phyloP scores from a whole-genome alignment of 2,888 invertebrate species.

The Myopa tessellatipennis region DNA sequence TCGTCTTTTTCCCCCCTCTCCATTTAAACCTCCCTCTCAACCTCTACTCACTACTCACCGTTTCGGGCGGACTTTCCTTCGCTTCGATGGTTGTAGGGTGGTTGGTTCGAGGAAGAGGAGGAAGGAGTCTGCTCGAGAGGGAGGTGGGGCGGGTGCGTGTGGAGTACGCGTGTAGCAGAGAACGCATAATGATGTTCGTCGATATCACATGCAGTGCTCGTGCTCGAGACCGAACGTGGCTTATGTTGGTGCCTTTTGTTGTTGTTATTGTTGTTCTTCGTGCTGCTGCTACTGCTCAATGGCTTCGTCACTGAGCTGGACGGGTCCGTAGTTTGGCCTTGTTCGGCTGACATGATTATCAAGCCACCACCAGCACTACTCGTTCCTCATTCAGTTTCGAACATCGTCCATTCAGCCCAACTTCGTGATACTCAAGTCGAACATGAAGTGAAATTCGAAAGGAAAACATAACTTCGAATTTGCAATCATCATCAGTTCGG shows the following conservation, averaged over 20 bases:
- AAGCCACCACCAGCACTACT: background rate
- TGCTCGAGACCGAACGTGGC: no score
- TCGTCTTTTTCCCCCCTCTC: background rate
- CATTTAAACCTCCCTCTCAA: no score
- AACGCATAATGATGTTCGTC: background rate
- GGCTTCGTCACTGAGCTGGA: background rate
- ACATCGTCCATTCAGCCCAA: background rate
- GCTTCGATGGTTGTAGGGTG: background rate
- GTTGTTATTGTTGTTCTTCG: no score
- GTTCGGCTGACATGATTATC: conserved; percentile 26
- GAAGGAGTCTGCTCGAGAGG: background rate
- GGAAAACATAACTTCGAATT: background rate
- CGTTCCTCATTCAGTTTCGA: background rate
- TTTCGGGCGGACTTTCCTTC: background rate
- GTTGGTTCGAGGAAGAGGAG: background rate
- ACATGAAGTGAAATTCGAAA: no score
- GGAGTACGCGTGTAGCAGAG: background rate
- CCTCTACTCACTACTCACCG: background rate
- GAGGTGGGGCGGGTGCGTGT: background rate
- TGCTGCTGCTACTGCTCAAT: background rate
- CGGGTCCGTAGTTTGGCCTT: background rate
- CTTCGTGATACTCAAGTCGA: background rate
- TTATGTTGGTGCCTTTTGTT: no score
- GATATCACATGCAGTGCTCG: no score
- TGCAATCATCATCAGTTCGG: background rate